Conservation (phyloP, 2,888 invertebrate species). For the Sarcophaga caerulescens region DNA sequence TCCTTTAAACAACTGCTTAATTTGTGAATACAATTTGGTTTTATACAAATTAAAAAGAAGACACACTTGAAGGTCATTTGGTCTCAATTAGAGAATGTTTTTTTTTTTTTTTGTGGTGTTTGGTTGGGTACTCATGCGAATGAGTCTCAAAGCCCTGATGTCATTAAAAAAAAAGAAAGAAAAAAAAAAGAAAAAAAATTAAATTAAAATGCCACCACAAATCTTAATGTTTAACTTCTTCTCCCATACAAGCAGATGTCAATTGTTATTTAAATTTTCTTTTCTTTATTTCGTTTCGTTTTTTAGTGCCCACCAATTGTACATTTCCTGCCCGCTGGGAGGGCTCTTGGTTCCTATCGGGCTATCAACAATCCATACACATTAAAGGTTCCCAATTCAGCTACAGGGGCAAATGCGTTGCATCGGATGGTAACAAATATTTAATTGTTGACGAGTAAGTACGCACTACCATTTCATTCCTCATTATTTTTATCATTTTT, state of each 20-base stretch:
- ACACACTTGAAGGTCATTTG: slow-evolving; percentile 43
- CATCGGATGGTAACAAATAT: slow-evolving; percentile 93
- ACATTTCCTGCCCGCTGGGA: slow-evolving; percentile 92
- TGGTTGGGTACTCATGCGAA: not conserved
- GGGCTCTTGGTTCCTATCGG: slow-evolving; percentile 95
- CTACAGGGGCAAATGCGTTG: slow-evolving; percentile 92
- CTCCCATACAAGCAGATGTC: not conserved
- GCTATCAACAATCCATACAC: slow-evolving; percentile 91
- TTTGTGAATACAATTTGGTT: not conserved
- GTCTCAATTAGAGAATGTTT: not conserved
- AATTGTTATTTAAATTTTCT: slow-evolving; percentile 41
- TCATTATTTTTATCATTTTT: not conserved
- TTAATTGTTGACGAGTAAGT: slow-evolving; percentile 94
- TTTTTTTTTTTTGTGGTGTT: not conserved
- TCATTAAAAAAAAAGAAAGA: not conserved
- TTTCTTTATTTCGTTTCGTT: slow-evolving; percentile 29
- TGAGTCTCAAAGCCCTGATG: not conserved
- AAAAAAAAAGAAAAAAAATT: no score
- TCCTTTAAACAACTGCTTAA: not conserved
- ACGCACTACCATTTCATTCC: slow-evolving; percentile 64
- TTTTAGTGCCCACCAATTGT: slow-evolving; percentile 84
- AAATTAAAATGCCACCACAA: slow-evolving; percentile 66
- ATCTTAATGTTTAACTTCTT: slow-evolving; percentile 55
- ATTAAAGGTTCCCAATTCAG: slow-evolving; percentile 91
- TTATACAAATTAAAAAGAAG: slow-evolving; percentile 1